Base-by-base conservation (phyloP, 2,113 vertebrate genomes). In the Rattus norvegicus region DNA sequence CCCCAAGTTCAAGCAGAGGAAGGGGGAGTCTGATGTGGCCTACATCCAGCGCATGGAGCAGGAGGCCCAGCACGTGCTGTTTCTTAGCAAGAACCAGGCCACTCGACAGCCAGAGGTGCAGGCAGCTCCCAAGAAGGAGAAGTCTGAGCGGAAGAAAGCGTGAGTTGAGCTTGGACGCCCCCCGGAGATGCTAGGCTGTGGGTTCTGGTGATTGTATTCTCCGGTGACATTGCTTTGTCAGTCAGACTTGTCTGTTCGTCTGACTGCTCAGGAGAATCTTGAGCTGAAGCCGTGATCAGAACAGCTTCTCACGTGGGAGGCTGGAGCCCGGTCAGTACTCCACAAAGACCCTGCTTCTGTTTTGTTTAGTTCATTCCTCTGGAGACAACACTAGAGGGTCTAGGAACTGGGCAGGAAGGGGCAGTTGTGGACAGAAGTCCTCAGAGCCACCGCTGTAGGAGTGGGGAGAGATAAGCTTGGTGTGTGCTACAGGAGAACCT, bases 61-160 rank as follows among this genome's bases (percentile, higher is more conserved):
- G 70, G 99, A 99, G 98, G 98, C 99, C 0, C 97, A 99, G 77
- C 99, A 98, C 0, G 96, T 99, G 56, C 95, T 99, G 0, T 99
- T 99, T 97, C 99, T 99, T 83, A 98, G 98, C 12, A 98, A 99
- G 79, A 99, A 99, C 98, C 99, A 99, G 98, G 69, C 93, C 2
- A 97, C 98, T 59, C 96, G 99, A 54, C 98, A 98, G 91, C 99
- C 99, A 0, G 99, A 99, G 98, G 98, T 90, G 88, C 98, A 99
- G 79, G 97, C 0, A 0, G 49, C 16, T 0, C 92, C 97, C 3
- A 91, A 93, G 91, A 98, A 98, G 1, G 96, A 98, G 90, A 99
- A 99, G 85, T 99, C 99, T 1, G 97, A 98, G 56, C 99, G 98
- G 61, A 99, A 99, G 97, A 99, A 98, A 96, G 98, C 98, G 99